Conservation (phyloP, 2,113 vertebrate species). For the Connochaetes taurinus region DNA sequence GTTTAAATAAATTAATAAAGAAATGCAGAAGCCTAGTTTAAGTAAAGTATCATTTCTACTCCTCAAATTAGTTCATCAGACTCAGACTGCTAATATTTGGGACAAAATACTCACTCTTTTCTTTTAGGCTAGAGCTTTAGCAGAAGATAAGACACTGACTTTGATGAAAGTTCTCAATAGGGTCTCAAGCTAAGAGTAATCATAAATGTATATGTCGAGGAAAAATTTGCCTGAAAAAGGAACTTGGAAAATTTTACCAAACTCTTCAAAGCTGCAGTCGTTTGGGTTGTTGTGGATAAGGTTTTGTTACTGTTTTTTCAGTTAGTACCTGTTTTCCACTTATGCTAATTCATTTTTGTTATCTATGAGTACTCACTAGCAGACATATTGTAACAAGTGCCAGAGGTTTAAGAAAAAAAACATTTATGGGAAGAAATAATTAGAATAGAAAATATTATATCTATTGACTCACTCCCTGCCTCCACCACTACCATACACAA, state of each 20-base stretch:
- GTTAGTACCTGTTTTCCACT: neutral
- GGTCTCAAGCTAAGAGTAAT: neutral
- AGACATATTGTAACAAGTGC: neutral
- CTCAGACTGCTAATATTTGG: neutral
- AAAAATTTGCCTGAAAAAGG: neutral
- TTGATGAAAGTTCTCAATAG: neutral
- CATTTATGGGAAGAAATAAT: neutral
- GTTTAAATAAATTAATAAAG: neutral
- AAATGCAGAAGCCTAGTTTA: neutral
- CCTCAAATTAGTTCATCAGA: neutral
- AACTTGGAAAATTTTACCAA: neutral
- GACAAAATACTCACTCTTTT: neutral
- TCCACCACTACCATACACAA: neutral
- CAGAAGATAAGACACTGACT: neutral
- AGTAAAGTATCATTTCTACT: neutral
- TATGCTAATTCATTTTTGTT: conserved; percentile 7
- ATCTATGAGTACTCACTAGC: neutral
- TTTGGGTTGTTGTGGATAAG: neutral
- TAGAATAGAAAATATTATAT: neutral
- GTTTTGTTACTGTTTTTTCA: neutral
- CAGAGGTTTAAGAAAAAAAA: neutral
- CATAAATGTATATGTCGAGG: neutral
- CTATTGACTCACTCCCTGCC: neutral
- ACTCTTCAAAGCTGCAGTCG: neutral
- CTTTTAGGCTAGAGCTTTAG: neutral